Evolutionary conservation across 2,113 vertebrate species (phyloP), one percentile per base, ranked within the genome.

Genomic region (Oxygymnocypris stewartii): DNA sequence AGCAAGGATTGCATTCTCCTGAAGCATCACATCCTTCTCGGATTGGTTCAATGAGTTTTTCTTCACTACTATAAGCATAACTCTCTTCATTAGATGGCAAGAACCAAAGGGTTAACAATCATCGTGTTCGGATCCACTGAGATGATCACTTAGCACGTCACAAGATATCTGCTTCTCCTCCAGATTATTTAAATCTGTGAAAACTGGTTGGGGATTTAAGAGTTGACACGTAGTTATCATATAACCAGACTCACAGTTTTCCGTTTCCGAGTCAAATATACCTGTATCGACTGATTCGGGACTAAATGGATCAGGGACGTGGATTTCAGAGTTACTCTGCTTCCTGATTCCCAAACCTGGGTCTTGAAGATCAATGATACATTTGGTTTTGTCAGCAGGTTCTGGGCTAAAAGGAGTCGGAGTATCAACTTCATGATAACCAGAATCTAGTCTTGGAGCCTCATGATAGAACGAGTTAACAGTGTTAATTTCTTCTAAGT

Each of bases 261-360:
- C 84, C 1, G 77, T 84, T 84, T 86, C 88, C n/a, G 87, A 82
- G 74, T 87, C 83, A 69, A 88, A 88, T 54, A 83, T 79, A 3
- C 67, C 31, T 5, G 80, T 65, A 77, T 88, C 86, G 61, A 51
- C 76, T 18, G 86, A 85, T 73, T 87, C 84, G 1, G 87, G 89
- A 31, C 89, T 90, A 44, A 90, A 90, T 18, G 89, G 89, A 86
- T 90, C 89, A 31, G 77, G 20, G 18, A 59, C 37, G 0, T 84
- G 67, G 47, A 80, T 23, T 31, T 82, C 74, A 67, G 78, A 79
- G 73, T 87, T 40, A 14, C 13, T 78, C 14, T 54, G n/a, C 18
- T 82, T 71, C 7, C 63, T 51, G 11, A 10, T 37, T 35, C 18
- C 67, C 49, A 59, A 59, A 37, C 69, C 51, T 57, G 51, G 51